phyloP scores from a whole-genome alignment of 1,140 invertebrate species.

The Brachionus koreanus region DNA sequence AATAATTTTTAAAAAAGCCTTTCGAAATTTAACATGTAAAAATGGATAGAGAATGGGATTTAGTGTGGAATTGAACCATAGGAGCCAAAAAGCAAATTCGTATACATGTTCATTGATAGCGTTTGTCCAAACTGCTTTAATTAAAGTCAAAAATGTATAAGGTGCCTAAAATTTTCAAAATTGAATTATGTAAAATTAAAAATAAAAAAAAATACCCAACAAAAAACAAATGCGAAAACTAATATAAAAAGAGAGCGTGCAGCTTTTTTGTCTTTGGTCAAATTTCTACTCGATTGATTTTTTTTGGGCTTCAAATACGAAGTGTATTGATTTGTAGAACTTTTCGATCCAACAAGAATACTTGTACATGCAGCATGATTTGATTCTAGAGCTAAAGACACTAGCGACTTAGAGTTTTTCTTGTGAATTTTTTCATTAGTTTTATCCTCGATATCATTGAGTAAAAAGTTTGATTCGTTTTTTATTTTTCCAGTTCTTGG shows the following conservation, averaged over 20 bases:
- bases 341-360: not conserved
- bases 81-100: constrained; percentile 50
- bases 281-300: not conserved
- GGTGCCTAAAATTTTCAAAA: constrained; percentile 20
- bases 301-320: constrained; percentile 17
- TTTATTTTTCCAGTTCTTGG: not conserved
- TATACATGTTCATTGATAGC: constrained; percentile 46
- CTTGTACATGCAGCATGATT: constrained; percentile 2
- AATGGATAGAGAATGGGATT: constrained; percentile 52
- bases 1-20: constrained; percentile 45
- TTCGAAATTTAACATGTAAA: constrained; percentile 46
- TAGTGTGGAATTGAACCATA: constrained; percentile 50
- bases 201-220: constrained; percentile 42
- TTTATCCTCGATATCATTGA: not conserved
- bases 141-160: constrained; percentile 44
- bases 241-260: constrained; percentile 46
- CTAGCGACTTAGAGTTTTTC: not conserved
- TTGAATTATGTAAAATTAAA: not conserved
- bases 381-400: not conserved
- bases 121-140: constrained; percentile 35
- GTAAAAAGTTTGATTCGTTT: not conserved
- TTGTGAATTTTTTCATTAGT: not conserved
- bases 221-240: constrained; percentile 45
- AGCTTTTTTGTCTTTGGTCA: constrained; percentile 45
- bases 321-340: not conserved